phyloP scores from a whole-genome alignment of 2,113 vertebrate species.

The Platanista minor region DNA sequence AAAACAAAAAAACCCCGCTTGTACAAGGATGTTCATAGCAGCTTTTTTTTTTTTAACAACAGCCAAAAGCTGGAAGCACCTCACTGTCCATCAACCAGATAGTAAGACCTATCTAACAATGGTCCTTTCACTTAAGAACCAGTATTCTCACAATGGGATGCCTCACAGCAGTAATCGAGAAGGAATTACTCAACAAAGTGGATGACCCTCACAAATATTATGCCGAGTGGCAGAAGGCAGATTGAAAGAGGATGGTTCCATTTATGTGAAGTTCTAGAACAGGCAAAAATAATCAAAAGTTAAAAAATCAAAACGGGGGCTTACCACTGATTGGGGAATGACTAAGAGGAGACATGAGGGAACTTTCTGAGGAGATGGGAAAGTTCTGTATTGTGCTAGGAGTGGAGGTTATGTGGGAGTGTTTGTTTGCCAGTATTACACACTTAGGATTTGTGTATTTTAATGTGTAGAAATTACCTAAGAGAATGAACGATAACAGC shows the following conservation, averaged over 20 bases:
- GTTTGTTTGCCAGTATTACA: background rate
- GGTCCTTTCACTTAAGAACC: background rate
- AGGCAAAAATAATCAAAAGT: background rate
- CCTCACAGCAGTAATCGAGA: background rate
- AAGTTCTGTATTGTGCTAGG: background rate
- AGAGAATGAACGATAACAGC: background rate
- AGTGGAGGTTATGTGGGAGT: background rate
- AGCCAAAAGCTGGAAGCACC: background rate
- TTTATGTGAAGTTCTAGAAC: background rate
- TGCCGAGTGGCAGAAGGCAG: background rate
- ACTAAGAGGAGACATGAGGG: background rate
- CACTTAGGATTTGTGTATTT: background rate
- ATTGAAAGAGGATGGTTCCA: background rate
- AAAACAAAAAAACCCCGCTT: background rate
- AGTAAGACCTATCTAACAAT: background rate
- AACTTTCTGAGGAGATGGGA: background rate
- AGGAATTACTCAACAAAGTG: background rate
- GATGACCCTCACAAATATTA: background rate
- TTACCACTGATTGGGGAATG: background rate
- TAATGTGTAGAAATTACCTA: background rate
- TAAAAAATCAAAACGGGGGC: background rate
- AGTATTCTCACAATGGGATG: background rate
- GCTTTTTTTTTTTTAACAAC: background rate
- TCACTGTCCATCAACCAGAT: background rate
- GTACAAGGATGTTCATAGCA: background rate